These are phyloP conservation scores for Hippopotamus amphibius DNA, from an alignment of 2,113 vertebrate genomes.

Conservation along the genomic window DNA sequence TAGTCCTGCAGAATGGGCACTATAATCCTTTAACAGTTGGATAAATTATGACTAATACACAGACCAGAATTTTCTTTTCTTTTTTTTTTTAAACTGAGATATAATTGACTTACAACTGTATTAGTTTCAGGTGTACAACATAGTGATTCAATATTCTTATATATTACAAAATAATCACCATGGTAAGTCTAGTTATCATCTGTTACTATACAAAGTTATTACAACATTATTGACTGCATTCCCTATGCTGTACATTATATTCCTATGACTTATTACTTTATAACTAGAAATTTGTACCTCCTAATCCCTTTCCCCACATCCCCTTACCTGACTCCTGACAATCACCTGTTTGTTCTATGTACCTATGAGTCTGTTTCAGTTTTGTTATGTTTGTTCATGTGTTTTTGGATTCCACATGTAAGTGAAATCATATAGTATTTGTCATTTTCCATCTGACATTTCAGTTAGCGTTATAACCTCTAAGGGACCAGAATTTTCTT, in stretches of 20 bases:
- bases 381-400: neutral
- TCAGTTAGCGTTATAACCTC: neutral
- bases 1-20: neutral
- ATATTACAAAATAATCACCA: neutral
- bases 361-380: neutral
- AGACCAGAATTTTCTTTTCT: neutral
- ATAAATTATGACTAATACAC: neutral
- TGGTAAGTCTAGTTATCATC: neutral
- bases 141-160: neutral
- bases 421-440: neutral
- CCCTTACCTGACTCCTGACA: neutral
- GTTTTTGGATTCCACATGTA: neutral
- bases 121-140: neutral
- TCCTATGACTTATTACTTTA: neutral
- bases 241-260: neutral
- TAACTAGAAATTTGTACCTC: neutral
- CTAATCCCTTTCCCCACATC: neutral
- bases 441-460: neutral
- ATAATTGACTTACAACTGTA: neutral
- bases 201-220: neutral
- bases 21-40: neutral
- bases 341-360: neutral
- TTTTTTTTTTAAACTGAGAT: neutral
- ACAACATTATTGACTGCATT: neutral
- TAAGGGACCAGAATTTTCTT: neutral